Evolutionary conservation across 2,113 vertebrate species (phyloP).

Genomic region (Scomber colias): DNA sequence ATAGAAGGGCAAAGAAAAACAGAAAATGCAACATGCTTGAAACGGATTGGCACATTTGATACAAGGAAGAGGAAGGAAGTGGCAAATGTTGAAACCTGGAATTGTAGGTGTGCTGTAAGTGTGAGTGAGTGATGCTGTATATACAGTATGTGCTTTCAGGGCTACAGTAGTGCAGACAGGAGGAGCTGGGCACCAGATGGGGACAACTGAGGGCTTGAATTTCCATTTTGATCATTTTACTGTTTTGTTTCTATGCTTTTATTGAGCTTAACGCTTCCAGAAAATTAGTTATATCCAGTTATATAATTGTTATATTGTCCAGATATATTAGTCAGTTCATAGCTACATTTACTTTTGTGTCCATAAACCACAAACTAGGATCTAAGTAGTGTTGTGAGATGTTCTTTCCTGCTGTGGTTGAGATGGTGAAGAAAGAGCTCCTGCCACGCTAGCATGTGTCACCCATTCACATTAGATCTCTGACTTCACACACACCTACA

Average conservation of each 20-base stretch:
- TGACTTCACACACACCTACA: neutral
- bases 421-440: neutral
- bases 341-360: no score
- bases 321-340: neutral
- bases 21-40: no score
- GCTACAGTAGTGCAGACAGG: no score
- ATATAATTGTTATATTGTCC: no score
- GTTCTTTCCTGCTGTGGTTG: neutral
- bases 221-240: slow-evolving; percentile 32
- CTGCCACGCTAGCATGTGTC: neutral
- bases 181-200: no score
- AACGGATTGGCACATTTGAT: neutral
- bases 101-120: no score
- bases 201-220: slow-evolving; percentile 15
- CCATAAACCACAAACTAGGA: neutral
- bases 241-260: neutral
- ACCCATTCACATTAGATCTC: neutral
- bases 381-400: neutral
- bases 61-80: neutral
- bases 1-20: neutral
- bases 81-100: no score
- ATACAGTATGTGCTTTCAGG: no score
- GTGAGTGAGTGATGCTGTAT: no score
- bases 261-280: neutral
- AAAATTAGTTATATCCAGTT: no score